Evolutionary conservation across 2,888 invertebrate species (phyloP).

Genomic region (Plagodis pulveraria): DNA sequence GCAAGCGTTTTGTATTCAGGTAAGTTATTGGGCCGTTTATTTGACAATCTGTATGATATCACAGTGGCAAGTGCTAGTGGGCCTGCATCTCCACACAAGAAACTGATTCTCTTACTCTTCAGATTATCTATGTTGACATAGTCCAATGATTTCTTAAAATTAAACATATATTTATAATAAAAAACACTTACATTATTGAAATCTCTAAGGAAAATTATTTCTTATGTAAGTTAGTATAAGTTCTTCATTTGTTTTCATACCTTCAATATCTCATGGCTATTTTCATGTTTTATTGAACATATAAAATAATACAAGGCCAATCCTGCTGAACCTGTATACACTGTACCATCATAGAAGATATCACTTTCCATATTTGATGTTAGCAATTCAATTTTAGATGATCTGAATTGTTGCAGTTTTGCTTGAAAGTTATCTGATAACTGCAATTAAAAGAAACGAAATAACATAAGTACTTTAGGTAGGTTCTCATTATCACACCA

Average conservation of each 20-base stretch:
- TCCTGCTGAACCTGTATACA: slow-evolving; percentile 92
- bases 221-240: too few relatives aligned
- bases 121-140: slow-evolving; percentile 62
- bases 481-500: too few relatives aligned
- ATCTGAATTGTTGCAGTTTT: slow-evolving; percentile 69
- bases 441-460: slow-evolving; percentile 57
- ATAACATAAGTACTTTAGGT: too few relatives aligned
- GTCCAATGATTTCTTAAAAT: slow-evolving; percentile 58
- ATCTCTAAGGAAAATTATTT: too few relatives aligned
- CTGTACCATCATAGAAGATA: slow-evolving; percentile 84
- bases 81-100: slow-evolving; percentile 92
- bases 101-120: slow-evolving; percentile 83
- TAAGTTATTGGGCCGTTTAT: slow-evolving; percentile 55
- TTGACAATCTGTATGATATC: slow-evolving; percentile 85
- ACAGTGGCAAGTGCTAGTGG: slow-evolving; percentile 90
- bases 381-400: slow-evolving; percentile 65
- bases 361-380: slow-evolving; percentile 69
- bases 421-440: slow-evolving; percentile 73
- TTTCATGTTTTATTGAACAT: slow-evolving; percentile 57
- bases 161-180: slow-evolving; percentile 17
- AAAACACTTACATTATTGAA: too few relatives aligned
- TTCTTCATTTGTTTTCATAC: background rate
- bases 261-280: slow-evolving; percentile 8
- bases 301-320: slow-evolving; percentile 87
- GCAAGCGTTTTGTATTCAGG: slow-evolving; percentile 79